Conservation (phyloP, 2,797 vertebrate genomes). For the Vireo griseus region DNA sequence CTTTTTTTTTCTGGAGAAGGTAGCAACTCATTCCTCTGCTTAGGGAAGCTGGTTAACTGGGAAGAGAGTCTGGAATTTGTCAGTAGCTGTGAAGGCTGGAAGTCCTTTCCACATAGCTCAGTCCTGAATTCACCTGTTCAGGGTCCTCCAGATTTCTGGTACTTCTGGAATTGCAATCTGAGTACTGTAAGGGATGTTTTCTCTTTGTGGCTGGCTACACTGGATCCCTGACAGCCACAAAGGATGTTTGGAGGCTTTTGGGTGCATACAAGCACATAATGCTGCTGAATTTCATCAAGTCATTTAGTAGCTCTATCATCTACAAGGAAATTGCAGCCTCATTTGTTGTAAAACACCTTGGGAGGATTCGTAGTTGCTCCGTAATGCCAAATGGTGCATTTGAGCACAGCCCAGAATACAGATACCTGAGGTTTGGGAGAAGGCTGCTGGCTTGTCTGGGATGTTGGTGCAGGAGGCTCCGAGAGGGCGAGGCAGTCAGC, state of each 20-base stretch:
- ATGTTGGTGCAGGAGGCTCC: background rate
- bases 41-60: background rate
- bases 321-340: background rate
- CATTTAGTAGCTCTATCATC: background rate
- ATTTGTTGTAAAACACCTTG: background rate
- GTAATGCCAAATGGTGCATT: background rate
- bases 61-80: background rate
- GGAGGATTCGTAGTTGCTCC: background rate
- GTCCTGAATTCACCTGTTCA: rapidly evolving
- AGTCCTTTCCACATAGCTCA: background rate
- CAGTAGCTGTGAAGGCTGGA: background rate
- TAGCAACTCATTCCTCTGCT: background rate
- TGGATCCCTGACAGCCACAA: background rate
- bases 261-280: background rate
- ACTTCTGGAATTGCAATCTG: background rate
- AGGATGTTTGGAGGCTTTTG: background rate
- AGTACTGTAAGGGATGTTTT: background rate
- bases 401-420: background rate
- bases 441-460: background rate
- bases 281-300: background rate
- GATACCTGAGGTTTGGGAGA: background rate
- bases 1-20: background rate
- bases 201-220: rapidly evolving
- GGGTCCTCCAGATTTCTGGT: background rate
- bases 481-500: rapidly evolving